phyloP scores from a whole-genome alignment of 2,797 vertebrate species.

The Eleutherodactylus coqui region DNA sequence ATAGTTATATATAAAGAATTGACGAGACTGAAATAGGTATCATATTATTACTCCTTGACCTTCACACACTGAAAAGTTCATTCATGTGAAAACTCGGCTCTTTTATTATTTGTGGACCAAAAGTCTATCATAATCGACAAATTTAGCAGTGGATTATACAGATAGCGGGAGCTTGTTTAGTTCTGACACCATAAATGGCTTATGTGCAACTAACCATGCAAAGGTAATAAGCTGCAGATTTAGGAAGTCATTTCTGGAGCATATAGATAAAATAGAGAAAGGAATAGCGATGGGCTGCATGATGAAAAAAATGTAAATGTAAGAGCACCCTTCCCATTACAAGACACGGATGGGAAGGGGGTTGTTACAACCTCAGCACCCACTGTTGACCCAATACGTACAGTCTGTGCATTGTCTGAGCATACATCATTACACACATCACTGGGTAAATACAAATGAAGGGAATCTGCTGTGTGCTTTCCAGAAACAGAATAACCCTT shows the following conservation, averaged over 20 bases:
- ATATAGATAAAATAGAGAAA: neutral
- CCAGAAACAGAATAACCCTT: slow-evolving; percentile 19
- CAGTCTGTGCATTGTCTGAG: slow-evolving; percentile 21
- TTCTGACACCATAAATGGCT: neutral
- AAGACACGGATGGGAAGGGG: neutral
- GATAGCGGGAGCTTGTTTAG: neutral
- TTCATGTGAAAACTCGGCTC: neutral
- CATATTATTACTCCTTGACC: slow-evolving; percentile 7
- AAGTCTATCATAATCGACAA: neutral
- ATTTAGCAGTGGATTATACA: neutral
- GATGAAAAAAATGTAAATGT: neutral
- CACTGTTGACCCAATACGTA: neutral
- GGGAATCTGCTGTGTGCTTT: neutral
- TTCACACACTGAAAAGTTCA: slow-evolving; percentile 14
- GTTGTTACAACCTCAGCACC: neutral
- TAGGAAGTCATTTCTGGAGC: slow-evolving; percentile 20
- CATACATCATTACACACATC: slow-evolving; percentile 18
- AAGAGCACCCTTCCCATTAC: neutral
- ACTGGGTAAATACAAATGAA: slow-evolving; percentile 29
- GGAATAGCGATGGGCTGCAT: neutral
- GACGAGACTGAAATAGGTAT: neutral
- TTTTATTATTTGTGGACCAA: neutral
- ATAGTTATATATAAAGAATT: neutral
- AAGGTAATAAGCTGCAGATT: slow-evolving; percentile 18
- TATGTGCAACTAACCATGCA: slow-evolving; percentile 25